Base-by-base conservation (phyloP, 2,113 vertebrate species). In the Pygathrix nemaeus region DNA sequence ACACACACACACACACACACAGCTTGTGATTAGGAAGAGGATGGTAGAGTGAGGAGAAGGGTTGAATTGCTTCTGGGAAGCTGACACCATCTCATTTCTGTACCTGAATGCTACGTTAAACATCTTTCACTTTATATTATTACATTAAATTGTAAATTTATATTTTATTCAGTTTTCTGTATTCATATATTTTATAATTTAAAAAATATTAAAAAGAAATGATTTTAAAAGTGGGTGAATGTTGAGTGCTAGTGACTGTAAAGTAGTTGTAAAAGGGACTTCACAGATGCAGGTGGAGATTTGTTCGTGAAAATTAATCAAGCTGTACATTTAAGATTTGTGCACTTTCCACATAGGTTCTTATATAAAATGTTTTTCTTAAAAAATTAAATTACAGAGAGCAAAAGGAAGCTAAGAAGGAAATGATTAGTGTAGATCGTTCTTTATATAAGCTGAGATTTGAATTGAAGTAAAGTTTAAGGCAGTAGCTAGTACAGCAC, bases 31-130 rank as follows among this genome's bases (percentile, higher is more conserved):
- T 52, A 32, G 16, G n/a, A 81, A 72, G 27, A 7, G 2, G 18
- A 32, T 11, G 8, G 4, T 18, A 8, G 10, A 21, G 43, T 16
- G 1, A 10, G 4, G 1, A 10, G 6, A 25, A 18, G 16, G 10
- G 1, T 27, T 43, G 9, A 50, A 18, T 9, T 80, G 21, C 6
- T 59, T 61, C 64, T 45, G 73, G 21, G n/a, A 10, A 75, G 13
- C 21, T 61, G 30, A 48, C 21, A 40, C 1, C 52, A 75, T 27
- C 23, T 68, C 18, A 55, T 45, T 61, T 23, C 30, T 94, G 50
- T 59, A 40, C 21, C 48, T 73, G 40, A 9, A 50, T 72, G n/a
- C 21, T 12, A n/a, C 35, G 38, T 17, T 59, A 86, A 3, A 52
- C 13, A 32, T 20, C 35, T 78, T 35, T 78, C 30, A 52, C 13